A percentile compares a stretch with the other conserved stretches of the same genome.
phyloP scores from a whole-genome alignment of 2,888 invertebrate species.

The Timema podura region DNA sequence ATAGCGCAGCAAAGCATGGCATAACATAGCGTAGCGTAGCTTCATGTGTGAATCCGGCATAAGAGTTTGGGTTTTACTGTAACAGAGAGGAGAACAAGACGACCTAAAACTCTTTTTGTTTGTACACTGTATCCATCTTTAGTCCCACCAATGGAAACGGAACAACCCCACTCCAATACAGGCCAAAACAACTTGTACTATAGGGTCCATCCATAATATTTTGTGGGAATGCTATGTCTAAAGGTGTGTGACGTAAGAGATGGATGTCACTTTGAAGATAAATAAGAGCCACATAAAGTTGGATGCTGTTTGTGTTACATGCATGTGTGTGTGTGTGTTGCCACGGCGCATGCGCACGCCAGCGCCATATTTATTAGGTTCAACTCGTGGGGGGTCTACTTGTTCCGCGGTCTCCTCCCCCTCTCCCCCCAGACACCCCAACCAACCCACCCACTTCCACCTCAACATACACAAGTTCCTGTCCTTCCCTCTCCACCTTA shows the following conservation, averaged over 20 bases:
- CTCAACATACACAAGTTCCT: background rate
- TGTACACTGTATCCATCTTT: no score
- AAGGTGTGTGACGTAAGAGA: background rate
- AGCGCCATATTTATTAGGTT: conserved; percentile 1
- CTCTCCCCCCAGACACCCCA: no score
- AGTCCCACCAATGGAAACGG: no score
- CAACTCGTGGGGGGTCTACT: background rate
- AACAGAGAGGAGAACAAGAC: no score
- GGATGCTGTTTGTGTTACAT: no score
- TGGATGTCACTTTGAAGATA: conserved; percentile 6
- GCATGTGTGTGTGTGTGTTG: background rate
- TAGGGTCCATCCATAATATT: conserved; percentile 9
- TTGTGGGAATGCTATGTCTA: background rate
- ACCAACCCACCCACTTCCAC: no score
- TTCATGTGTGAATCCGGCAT: no score
- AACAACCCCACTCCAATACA: background rate
- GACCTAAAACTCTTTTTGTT: no score
- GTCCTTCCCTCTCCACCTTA: background rate
- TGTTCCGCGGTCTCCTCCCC: background rate
- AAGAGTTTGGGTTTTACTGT: no score
- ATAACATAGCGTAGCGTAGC: no score
- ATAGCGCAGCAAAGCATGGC: no score
- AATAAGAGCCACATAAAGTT: background rate
- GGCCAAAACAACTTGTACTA: background rate
- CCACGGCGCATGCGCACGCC: background rate